Evolutionary conservation across 2,797 vertebrate species (phyloP).

Genomic region (Hippopotamyrus pictus): DNA sequence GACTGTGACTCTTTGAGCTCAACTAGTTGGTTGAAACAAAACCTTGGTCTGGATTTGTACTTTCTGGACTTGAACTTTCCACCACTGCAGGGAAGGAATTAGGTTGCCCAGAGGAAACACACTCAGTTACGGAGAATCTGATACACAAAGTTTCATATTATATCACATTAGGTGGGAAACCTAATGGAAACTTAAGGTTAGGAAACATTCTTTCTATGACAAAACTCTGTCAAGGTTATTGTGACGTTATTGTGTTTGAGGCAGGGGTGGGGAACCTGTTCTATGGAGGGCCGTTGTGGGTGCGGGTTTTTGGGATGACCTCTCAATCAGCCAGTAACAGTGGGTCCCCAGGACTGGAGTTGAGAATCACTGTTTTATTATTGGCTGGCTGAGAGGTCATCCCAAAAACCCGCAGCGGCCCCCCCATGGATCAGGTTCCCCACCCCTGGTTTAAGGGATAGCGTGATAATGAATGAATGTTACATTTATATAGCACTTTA

Average conservation of each 20-base stretch:
- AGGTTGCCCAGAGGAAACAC: neutral
- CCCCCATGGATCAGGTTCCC: neutral
- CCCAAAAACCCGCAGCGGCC: neutral
- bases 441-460: neutral
- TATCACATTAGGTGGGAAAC: neutral
- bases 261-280: neutral
- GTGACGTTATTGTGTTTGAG: neutral
- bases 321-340: neutral
- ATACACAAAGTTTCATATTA: neutral
- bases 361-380: neutral
- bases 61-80: no score
- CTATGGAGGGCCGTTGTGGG: neutral
- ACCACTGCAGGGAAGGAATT: neutral
- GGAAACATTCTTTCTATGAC: neutral
- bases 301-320: neutral
- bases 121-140: neutral
- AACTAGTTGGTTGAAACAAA: no score
- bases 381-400: neutral
- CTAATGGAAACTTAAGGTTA: neutral
- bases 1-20: no score
- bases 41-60: no score
- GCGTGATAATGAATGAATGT: neutral
- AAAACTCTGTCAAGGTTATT: neutral
- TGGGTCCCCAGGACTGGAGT: neutral
- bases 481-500: neutral